Evolutionary conservation across 2,113 vertebrate species (phyloP).

Genomic region (Pseudorasbora parva): DNA sequence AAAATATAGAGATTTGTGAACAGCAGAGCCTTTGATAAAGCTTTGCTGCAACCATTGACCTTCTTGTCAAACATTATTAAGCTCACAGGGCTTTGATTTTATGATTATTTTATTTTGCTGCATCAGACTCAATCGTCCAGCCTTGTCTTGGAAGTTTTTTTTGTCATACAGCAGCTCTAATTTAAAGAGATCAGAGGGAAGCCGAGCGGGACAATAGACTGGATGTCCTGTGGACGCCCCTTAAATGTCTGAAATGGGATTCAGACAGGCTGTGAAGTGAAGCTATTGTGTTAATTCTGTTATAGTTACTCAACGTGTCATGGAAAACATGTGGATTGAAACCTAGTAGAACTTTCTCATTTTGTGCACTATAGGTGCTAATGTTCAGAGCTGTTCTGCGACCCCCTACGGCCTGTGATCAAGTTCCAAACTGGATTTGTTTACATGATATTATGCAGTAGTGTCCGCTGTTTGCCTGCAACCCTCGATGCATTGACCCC

Average conservation of each 20-base stretch:
- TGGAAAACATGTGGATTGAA: neutral
- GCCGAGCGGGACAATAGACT: neutral
- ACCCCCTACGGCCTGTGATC: neutral
- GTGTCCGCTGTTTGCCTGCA: slow-evolving; percentile 4
- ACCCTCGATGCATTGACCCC: neutral
- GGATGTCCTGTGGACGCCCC: neutral
- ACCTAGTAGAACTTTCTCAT: neutral
- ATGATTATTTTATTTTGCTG: slow-evolving; percentile 22
- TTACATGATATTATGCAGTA: slow-evolving; percentile 13
- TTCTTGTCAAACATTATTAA: slow-evolving; percentile 31
- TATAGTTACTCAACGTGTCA: neutral
- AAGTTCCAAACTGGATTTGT: slow-evolving; percentile 17
- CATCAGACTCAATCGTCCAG: neutral
- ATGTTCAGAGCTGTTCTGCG: neutral
- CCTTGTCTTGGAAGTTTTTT: neutral
- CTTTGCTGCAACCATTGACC: neutral
- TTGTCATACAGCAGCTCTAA: neutral
- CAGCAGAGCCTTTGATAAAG: neutral
- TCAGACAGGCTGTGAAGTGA: slow-evolving; percentile 11
- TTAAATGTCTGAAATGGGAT: neutral
- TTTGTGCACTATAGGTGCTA: neutral
- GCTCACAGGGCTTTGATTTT: slow-evolving; percentile 40
- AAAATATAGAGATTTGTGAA: slow-evolving; percentile 21
- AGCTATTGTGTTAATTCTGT: neutral
- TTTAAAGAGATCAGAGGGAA: slow-evolving; percentile 2